Percentiles rank a stretch among this genome's conserved stretches.
These are phyloP conservation scores for Morphnarchus princeps DNA, from an alignment of 2,113 vertebrate genomes.

Conservation along the genomic window DNA sequence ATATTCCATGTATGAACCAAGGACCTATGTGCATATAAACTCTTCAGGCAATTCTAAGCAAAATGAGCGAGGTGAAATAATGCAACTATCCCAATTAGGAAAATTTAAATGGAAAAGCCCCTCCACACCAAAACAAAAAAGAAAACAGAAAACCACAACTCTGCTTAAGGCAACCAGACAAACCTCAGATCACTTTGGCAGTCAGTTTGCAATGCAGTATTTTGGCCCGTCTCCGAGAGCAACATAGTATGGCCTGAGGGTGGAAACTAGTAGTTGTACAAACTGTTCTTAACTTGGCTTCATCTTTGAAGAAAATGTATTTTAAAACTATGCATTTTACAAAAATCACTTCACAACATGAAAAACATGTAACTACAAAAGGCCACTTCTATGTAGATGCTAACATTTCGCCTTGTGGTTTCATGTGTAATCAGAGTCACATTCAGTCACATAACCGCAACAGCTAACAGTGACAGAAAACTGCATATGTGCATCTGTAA, in stretches of 20 bases:
- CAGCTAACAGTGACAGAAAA: background rate
- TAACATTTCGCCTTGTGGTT: background rate
- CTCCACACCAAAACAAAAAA: background rate
- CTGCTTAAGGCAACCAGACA: background rate
- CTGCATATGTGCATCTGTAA: background rate
- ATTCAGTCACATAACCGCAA: background rate
- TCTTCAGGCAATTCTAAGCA: background rate
- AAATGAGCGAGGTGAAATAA: background rate
- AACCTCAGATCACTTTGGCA: slow-evolving; percentile 28
- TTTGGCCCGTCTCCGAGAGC: background rate
- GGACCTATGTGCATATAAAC: background rate
- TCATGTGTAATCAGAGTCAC: background rate
- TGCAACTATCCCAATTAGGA: background rate
- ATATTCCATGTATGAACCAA: background rate
- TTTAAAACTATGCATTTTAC: background rate
- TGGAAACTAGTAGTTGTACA: background rate
- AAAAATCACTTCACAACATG: background rate
- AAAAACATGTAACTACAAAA: background rate
- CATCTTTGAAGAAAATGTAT: background rate
- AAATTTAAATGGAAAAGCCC: background rate
- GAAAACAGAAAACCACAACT: background rate
- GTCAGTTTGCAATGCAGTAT: background rate
- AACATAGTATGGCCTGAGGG: background rate
- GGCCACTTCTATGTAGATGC: background rate
- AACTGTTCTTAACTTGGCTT: background rate